Evolutionary conservation across 1,140 invertebrate species (phyloP).

Genomic region (Drosophila lacertosa): DNA sequence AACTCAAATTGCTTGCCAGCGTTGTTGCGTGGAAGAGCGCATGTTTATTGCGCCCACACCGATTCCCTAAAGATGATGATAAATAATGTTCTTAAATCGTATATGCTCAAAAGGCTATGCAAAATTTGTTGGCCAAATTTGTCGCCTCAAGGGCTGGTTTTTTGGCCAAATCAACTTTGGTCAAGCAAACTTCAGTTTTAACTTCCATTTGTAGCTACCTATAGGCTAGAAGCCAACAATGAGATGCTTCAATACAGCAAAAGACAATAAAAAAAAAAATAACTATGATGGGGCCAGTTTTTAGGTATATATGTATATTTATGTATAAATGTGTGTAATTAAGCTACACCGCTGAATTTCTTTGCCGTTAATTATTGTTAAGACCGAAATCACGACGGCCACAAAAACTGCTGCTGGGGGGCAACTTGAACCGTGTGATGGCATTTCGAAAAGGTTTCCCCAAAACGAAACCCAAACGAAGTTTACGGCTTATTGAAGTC

Average conservation of each 20-base stretch:
- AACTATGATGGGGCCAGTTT: slow-evolving; percentile 33
- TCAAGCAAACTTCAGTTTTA: background rate
- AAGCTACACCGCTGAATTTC: slow-evolving; percentile 46
- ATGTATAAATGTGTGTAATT: no score
- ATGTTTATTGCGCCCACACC: slow-evolving; percentile 26
- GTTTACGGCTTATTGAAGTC: slow-evolving; percentile 47
- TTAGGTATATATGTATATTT: slow-evolving; percentile 12
- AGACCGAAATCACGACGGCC: slow-evolving; percentile 37
- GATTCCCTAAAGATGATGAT: slow-evolving; percentile 41
- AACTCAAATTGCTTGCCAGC: background rate
- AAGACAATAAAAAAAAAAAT: no score
- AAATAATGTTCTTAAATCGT: slow-evolving; percentile 52
- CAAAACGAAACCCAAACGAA: slow-evolving; percentile 22
- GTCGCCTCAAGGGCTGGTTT: background rate
- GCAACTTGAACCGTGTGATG: slow-evolving; percentile 31
- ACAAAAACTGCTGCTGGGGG: slow-evolving; percentile 28
- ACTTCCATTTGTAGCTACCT: background rate
- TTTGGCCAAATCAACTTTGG: background rate
- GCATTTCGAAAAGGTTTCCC: slow-evolving; percentile 63
- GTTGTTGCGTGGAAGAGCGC: background rate
- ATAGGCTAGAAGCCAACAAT: slow-evolving; percentile 23
- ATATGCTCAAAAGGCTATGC: slow-evolving; percentile 43
- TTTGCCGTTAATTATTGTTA: slow-evolving; percentile 63
- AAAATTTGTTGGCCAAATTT: slow-evolving; percentile 36
- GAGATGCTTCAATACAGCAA: background rate